Evolutionary conservation across 2,113 vertebrate genomes (phyloP).

Genomic region (Calonectris borealis): DNA sequence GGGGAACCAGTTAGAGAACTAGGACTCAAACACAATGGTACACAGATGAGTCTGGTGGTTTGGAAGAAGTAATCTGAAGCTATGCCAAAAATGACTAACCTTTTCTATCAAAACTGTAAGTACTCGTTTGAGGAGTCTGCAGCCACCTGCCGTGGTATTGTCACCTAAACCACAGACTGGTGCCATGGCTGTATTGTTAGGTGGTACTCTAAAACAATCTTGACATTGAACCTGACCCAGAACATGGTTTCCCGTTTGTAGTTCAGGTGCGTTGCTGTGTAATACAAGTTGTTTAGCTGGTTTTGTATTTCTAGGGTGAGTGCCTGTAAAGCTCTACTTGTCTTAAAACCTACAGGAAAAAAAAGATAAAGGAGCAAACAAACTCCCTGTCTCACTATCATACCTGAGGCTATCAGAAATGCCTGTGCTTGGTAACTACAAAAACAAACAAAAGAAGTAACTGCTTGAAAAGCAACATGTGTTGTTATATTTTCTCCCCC

Average conservation of each 20-base stretch:
- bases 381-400: neutral
- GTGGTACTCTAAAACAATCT: neutral
- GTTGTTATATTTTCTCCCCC: neutral
- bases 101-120: neutral
- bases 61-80: neutral
- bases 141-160: neutral
- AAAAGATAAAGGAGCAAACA: neutral
- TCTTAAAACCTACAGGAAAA: neutral
- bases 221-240: neutral
- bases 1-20: neutral
- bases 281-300: neutral
- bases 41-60: neutral
- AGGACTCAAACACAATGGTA: neutral
- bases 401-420: neutral
- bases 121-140: neutral
- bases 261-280: neutral
- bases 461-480: neutral
- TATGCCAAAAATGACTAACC: neutral
- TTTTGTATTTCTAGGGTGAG: neutral
- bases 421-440: neutral
- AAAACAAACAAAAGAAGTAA: neutral
- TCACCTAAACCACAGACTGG: neutral
- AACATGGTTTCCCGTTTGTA: neutral
- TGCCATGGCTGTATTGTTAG: neutral
- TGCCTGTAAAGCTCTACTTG: neutral